Base-by-base conservation (phyloP, 1,140 invertebrate species). In the Diploscapter pachys region DNA sequence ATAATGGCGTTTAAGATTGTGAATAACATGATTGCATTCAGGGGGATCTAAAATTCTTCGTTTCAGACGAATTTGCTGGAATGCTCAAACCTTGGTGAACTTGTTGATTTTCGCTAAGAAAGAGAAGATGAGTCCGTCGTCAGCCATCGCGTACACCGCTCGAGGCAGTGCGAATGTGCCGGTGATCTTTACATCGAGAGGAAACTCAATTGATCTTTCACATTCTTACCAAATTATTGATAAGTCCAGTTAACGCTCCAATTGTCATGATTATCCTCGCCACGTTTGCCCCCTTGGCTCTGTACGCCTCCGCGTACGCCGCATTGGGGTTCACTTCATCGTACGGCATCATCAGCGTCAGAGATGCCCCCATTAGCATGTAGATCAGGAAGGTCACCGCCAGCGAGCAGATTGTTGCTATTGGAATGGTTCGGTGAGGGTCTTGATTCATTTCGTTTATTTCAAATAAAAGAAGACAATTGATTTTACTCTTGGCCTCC, bases 201-300 rank as follows among this genome's bases (percentile, higher is more conserved):
- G 31, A 71, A 70, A 71, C 2, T 50, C 4, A 71, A 72, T 31
- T 31, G 31, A 31, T 31, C 8, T 70, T 2, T 8, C 13, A 3
- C 6, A 50, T 6, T 9, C 70, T 71, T 71, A 77, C 72, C 51
- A 95, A 87, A 31, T 66, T 93, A 0, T 88, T 89, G 0, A 92
- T 93, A 92, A 96, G 93, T 5, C 93, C 93, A 83, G 92, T 92
- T 2, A 95, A 87, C 0, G 93, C 93, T 4, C 93, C 93, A 3
- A 95, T 88, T 0, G 92, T 91, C 3, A 95, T 92, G 0, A 92
- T 89, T 81, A 93, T 93, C 87, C 92, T 93, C 0, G 93, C 92
- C 93, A 93, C 95, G 11, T 90, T 67, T 49, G 69, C 83, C 8
- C 84, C 86, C 65, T 86, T 83, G 11, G 89, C 87, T 0, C 90